Evolutionary conservation across 2,113 vertebrate genomes (phyloP).

Genomic region (Varanus salvator): DNA sequence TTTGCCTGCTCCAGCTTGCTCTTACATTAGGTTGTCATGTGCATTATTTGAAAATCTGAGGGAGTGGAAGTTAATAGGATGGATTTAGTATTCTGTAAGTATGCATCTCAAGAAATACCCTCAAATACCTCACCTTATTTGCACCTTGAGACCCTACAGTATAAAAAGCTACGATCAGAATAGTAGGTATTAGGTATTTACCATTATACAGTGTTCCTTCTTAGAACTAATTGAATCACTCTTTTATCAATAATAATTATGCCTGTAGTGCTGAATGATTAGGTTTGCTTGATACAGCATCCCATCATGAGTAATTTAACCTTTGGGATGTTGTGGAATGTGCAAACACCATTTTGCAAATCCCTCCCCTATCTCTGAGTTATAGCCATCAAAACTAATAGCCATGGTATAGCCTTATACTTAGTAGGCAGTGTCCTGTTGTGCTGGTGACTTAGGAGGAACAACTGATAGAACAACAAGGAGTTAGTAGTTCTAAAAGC

Average conservation of each 20-base stretch:
- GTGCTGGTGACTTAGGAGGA: no score
- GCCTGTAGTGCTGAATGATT: neutral
- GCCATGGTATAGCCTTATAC: no score
- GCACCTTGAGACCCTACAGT: neutral
- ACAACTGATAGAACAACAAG: no score
- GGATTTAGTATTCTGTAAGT: neutral
- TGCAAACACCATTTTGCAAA: no score
- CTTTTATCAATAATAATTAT: neutral
- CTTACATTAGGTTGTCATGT: no score
- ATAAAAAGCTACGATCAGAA: neutral
- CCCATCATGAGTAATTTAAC: no score
- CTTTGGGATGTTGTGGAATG: no score
- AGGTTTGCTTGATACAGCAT: neutral
- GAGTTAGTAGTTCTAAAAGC: no score
- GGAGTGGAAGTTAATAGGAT: neutral
- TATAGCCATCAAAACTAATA: no score
- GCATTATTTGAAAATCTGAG: neutral
- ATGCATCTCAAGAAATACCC: neutral
- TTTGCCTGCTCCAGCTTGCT: no score
- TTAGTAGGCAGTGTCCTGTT: no score
- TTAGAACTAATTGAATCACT: neutral
- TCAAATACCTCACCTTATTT: neutral
- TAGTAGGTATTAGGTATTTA: neutral
- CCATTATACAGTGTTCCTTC: neutral
- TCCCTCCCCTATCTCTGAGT: no score